Percentiles rank a stretch among this genome's conserved stretches.
These are phyloP conservation scores for Chaetodon trifascialis DNA, from an alignment of 2,113 vertebrate genomes.

Conservation along the genomic window DNA sequence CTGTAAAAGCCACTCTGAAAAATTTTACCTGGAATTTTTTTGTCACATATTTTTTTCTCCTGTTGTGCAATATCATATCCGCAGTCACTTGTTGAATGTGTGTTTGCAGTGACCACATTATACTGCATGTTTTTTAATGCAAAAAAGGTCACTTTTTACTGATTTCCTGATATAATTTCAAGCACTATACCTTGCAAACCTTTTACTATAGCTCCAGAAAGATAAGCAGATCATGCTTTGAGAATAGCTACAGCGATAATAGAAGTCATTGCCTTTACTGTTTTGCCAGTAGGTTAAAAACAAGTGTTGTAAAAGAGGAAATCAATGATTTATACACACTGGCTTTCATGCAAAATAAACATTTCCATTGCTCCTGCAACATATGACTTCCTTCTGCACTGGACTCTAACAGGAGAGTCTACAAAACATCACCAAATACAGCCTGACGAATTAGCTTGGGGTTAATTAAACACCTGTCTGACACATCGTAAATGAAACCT, in stretches of 20 bases:
- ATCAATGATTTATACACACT: not conserved
- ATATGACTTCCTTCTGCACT: not conserved
- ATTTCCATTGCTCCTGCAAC: not conserved
- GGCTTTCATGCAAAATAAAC: not conserved
- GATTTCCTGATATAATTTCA: not conserved
- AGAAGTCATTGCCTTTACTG: not conserved
- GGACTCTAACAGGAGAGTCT: not conserved
- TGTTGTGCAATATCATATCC: not conserved
- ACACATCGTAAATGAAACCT: not conserved
- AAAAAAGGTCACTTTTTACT: not conserved
- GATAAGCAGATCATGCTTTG: not conserved
- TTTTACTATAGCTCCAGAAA: not conserved
- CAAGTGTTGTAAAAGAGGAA: not conserved
- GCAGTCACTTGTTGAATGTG: not conserved
- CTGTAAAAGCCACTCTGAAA: not conserved
- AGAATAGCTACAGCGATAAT: not conserved
- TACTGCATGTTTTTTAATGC: no score
- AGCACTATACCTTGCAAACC: not conserved
- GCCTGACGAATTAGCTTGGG: not conserved
- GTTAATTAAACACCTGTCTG: not conserved
- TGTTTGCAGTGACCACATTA: not conserved
- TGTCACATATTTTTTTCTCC: no score
- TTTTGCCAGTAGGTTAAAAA: not conserved
- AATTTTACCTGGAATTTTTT: not conserved
- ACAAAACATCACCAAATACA: not conserved